Evolutionary conservation across 1,140 invertebrate genomes (phyloP).

Genomic region (Zaprionus inermis): DNA sequence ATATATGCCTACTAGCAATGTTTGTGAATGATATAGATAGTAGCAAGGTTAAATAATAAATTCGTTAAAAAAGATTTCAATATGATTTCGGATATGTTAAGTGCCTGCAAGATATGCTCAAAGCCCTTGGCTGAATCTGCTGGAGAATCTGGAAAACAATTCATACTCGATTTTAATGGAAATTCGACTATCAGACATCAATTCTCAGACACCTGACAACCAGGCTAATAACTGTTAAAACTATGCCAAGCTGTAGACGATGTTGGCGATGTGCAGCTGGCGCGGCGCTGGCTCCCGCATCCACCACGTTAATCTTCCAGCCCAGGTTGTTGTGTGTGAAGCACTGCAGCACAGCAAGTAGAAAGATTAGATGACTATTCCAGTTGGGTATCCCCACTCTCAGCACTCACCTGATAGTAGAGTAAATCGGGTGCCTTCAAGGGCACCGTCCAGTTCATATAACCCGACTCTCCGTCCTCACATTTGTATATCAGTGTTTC

Average conservation of each 20-base stretch:
- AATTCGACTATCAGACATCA: slow-evolving; percentile 75
- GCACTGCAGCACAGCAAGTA: slow-evolving; percentile 87
- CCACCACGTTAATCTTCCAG: slow-evolving; percentile 96
- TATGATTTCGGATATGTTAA: slow-evolving; percentile 51
- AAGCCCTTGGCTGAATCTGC: slow-evolving; percentile 17
- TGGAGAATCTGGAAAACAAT: slow-evolving; percentile 17
- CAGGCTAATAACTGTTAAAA: slow-evolving; percentile 69
- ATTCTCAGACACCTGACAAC: slow-evolving; percentile 52
- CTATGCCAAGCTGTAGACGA: slow-evolving; percentile 21
- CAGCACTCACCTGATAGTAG: slow-evolving; percentile 92
- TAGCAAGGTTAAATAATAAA: slow-evolving; percentile 62
- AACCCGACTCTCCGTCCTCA: slow-evolving; percentile 89
- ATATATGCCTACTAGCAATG: neutral
- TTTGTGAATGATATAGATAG: neutral
- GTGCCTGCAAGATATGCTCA: slow-evolving; percentile 14
- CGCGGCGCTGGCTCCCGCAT: slow-evolving; percentile 85
- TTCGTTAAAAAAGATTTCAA: slow-evolving; percentile 48
- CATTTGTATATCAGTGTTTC: slow-evolving; percentile 91
- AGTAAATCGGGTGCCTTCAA: slow-evolving; percentile 91
- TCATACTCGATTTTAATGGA: slow-evolving; percentile 35
- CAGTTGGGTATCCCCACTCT: fast-evolving
- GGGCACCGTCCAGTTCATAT: slow-evolving; percentile 92
- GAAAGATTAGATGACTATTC: neutral
- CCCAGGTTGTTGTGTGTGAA: slow-evolving; percentile 96
- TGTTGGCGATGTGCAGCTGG: slow-evolving; percentile 13